phyloP scores from a whole-genome alignment of 2,888 invertebrate genomes.

The Escarpia spicata region DNA sequence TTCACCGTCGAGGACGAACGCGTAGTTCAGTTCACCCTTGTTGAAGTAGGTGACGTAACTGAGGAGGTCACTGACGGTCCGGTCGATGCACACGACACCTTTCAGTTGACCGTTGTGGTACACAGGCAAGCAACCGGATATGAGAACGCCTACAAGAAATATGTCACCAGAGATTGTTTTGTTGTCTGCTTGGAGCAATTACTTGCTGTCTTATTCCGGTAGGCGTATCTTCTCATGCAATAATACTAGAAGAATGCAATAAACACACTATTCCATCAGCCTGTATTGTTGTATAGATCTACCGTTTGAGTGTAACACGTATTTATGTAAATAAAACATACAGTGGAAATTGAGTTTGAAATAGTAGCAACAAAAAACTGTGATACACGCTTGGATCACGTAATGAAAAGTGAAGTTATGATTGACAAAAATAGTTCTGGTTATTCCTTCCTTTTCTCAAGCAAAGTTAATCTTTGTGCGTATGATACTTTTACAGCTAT shows the following conservation, averaged over 20 bases:
- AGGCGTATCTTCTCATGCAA: no score
- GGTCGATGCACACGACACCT: not conserved
- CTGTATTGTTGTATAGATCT: no score
- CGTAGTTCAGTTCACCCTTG: constrained; percentile 6
- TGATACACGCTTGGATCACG: not conserved
- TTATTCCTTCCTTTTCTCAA: not conserved
- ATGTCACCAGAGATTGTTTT: not conserved
- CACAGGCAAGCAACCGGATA: not conserved
- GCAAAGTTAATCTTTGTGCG: no score
- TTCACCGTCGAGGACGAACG: not conserved
- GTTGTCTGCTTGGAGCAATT: not conserved
- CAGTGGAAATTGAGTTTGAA: no score
- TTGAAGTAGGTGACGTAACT: constrained; percentile 12
- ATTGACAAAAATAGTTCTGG: not conserved
- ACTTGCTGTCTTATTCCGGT: no score
- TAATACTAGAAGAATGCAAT: no score
- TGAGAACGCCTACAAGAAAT: not conserved
- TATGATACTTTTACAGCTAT: no score
- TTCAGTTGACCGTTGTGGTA: not conserved
- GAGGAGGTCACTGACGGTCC: not conserved
- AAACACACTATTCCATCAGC: no score
- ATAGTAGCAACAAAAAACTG: no score
- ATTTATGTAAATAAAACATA: no score
- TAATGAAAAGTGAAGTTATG: not conserved
- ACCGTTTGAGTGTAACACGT: no score